phyloP scores from a whole-genome alignment of 2,888 invertebrate genomes.

The Morpho deidamia region DNA sequence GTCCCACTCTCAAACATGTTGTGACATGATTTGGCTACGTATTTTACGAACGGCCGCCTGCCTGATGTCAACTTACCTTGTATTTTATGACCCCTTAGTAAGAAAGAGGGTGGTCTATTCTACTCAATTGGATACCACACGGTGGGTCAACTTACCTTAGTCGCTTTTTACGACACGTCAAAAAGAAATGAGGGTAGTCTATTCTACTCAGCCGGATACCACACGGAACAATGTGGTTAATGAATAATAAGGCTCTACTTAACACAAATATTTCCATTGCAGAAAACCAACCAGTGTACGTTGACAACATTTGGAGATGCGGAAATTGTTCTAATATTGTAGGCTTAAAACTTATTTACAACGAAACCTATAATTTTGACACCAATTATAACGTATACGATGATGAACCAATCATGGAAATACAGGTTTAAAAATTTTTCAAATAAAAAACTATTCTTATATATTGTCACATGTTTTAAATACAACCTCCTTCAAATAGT shows the following conservation, averaged over 20 bases:
- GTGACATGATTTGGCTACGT: too few relatives aligned
- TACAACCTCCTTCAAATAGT: background rate
- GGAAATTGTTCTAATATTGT: constrained; percentile 27
- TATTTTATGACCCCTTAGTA: too few relatives aligned
- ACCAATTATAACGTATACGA: constrained; percentile 20
- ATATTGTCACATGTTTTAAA: background rate
- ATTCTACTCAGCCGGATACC: too few relatives aligned
- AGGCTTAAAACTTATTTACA: constrained; percentile 24
- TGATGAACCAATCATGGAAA: constrained; percentile 13
- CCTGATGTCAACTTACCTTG: too few relatives aligned
- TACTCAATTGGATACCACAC: too few relatives aligned
- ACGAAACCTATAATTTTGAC: constrained; percentile 26
- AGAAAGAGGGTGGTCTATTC: too few relatives aligned
- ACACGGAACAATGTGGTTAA: background rate
- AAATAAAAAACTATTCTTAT: background rate
- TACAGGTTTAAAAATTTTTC: constrained; percentile 24
- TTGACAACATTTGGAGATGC: constrained; percentile 30
- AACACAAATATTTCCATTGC: background rate
- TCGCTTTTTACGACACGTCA: too few relatives aligned
- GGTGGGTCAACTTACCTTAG: too few relatives aligned
- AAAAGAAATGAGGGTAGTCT: too few relatives aligned
- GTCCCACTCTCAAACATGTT: too few relatives aligned
- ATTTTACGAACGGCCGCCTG: too few relatives aligned
- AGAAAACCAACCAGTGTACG: constrained; percentile 19
- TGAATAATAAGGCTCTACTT: background rate